Evolutionary conservation across 2,888 invertebrate genomes (phyloP).

Genomic region (Drosophila antonietae): DNA sequence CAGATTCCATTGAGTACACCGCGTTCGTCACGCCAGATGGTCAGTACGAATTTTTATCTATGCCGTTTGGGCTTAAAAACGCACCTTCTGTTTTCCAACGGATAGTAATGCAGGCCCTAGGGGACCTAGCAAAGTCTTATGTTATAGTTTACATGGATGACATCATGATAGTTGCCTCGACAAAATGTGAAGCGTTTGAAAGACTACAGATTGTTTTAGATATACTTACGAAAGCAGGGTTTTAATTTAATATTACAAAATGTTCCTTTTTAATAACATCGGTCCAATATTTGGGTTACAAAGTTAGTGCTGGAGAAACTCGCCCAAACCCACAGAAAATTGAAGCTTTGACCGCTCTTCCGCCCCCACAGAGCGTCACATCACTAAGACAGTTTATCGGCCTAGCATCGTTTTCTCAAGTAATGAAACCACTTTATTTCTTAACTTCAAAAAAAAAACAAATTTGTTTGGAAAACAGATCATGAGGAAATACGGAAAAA

Average conservation of each 20-base stretch:
- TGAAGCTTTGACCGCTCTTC: background rate
- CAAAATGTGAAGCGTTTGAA: background rate
- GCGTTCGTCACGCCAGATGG: too few relatives aligned
- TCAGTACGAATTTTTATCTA: too few relatives aligned
- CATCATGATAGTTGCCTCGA: background rate
- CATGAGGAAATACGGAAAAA: background rate
- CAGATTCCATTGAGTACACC: too few relatives aligned
- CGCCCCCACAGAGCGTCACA: background rate
- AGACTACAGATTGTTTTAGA: background rate
- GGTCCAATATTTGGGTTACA: background rate
- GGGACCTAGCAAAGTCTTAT: background rate
- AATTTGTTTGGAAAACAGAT: background rate
- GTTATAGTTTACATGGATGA: background rate
- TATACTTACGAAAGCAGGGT: background rate
- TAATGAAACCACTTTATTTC: background rate
- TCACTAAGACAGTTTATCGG: conserved; percentile 5
- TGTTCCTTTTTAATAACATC: background rate
- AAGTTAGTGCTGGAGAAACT: background rate
- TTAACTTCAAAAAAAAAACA: background rate
- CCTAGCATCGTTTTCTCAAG: background rate
- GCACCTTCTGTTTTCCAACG: too few relatives aligned
- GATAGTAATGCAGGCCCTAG: background rate
- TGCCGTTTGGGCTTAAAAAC: too few relatives aligned
- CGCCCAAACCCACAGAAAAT: conserved; percentile 3
- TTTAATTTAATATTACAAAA: background rate